Evolutionary conservation across 2,113 vertebrate species (phyloP), one percentile per base, ranked within the genome.

Genomic region (Picathartes gymnocephalus): DNA sequence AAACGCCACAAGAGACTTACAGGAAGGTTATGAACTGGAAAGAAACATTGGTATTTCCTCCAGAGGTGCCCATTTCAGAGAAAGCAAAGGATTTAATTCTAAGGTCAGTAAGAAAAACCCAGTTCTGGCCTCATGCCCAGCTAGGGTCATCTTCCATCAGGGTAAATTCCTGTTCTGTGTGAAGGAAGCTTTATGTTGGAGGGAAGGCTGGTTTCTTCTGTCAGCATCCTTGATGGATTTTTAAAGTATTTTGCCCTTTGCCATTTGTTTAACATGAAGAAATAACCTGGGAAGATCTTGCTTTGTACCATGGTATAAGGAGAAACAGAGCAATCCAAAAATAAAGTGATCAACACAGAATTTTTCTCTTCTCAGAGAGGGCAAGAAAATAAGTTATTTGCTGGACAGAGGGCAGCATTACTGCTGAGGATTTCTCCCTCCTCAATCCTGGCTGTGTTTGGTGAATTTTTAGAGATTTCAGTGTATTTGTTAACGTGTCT

Each of bases 11-110:
- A 89, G 99, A 99, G 97, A 99, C 99, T 0, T 99, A 99, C 64
- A 98, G 99, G 94, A 99, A 99, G 97, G 99, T 99, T 86, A 99
- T 99, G 99, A 99, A 99, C 97, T 99, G 99, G 99, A 99, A 99
- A 97, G 99, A 99, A 97, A 99, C 99, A 0, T 97, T 99, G 39
- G 98, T 99, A 40, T 99, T 99, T 97, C 99, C 99, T 35, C 99
- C 99, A 28, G 99, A 99, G 96, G 99, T 99, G 65, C 99, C 99
- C 64, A 99, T 99, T 95, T 99, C 99, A 8, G 99, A 99, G 96
- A 98, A 99, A 96, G 98, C 99, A 73, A 99, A 99, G 98, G 99
- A 99, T 92, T 97, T 99, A 96, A 99, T 99, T 97, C 97, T 99
- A 92, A 98, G 98, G 98, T 99, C 35, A 79, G 98, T 98, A 66